Base-by-base conservation (phyloP, 2,888 invertebrate genomes). In the Phytoseiulus persimilis region DNA sequence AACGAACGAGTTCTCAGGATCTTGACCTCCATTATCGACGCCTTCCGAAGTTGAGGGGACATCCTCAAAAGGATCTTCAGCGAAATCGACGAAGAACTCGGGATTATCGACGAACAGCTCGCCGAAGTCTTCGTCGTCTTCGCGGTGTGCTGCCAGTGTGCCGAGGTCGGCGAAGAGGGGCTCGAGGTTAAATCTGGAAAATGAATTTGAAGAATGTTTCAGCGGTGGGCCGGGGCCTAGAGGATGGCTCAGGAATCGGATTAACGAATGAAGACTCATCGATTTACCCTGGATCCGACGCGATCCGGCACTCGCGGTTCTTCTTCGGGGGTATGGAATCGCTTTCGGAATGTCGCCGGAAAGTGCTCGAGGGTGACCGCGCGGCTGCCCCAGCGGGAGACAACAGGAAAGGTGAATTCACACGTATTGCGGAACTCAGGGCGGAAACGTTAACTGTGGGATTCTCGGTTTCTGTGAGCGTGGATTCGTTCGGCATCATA, bases 41-140 rank as follows among this genome's bases (percentile, higher is more conserved):
- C 83, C 87, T 89, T 91, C 65, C 90, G 90, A 83, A 65, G 90
- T 87, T 6, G 87, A 87, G 5, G 87, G 87, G 23, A 87, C 87
- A 32, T 87, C 87, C 33, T 87, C 87, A 39, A 87, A 87, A 9
- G 87, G 87, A n/a, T 87, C 87, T 23, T 87, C 87, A 0, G 39
- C 87, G 33, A 87, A 87, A 31, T 87, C 87, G 87, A 87, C 87
- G 45, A 87, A 87, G 31, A 87, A 87, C 45, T 87, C 87, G 32
- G 87, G 87, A 45, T 87, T 87, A 33, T 87, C 87, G 6, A 39
- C 87, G 45, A 87, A 45, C 5, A 87, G 45, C 31, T 33, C 87
- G 39, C 87, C 87, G 32, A 87, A 87, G 45, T 87, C 87, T 45
- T 87, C 87, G 87, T 87, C 87, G 11, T 87, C 87, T 23, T 87